These are phyloP conservation scores for Nephrocerus scutellatus DNA, from an alignment of 2,888 invertebrate species.

Conservation along the genomic window DNA sequence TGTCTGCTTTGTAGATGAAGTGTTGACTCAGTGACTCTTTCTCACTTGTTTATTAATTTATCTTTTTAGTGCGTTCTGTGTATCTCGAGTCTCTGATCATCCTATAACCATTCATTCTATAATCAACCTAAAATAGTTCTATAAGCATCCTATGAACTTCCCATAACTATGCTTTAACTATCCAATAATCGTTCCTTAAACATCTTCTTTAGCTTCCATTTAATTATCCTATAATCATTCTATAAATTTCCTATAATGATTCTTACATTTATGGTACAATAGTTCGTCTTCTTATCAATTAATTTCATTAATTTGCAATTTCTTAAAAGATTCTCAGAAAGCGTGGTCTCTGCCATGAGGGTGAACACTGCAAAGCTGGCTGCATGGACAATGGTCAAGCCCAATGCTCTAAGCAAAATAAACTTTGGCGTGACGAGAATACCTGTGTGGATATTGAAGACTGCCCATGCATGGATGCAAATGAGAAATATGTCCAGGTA, in stretches of 20 bases:
- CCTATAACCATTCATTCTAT: too few relatives aligned
- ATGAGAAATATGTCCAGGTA: conserved; percentile 61
- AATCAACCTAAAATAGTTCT: too few relatives aligned
- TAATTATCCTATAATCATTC: too few relatives aligned
- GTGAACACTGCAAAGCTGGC: conserved; percentile 39
- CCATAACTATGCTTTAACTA: neutral
- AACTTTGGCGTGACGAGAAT: conserved; percentile 62
- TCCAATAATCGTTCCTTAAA: neutral
- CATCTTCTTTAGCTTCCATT: too few relatives aligned
- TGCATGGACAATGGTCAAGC: conserved; percentile 42
- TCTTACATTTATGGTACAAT: too few relatives aligned
- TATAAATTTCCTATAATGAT: too few relatives aligned
- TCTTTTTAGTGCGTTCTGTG: too few relatives aligned
- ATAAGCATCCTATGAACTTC: too few relatives aligned
- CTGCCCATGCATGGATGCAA: conserved; percentile 66
- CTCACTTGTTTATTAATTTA: too few relatives aligned
- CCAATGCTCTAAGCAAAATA: conserved; percentile 52
- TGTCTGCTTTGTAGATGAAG: too few relatives aligned
- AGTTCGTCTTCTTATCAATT: neutral
- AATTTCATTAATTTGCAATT: neutral
- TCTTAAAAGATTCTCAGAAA: conserved; percentile 29
- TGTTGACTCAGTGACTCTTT: too few relatives aligned
- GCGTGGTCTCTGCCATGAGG: conserved; percentile 38
- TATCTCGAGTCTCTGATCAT: too few relatives aligned
- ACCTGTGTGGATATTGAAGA: conserved; percentile 67